Evolutionary conservation across 2,797 vertebrate species (phyloP), one percentile per base, ranked within the genome.

Genomic region (Pyrocephalus nanus): DNA sequence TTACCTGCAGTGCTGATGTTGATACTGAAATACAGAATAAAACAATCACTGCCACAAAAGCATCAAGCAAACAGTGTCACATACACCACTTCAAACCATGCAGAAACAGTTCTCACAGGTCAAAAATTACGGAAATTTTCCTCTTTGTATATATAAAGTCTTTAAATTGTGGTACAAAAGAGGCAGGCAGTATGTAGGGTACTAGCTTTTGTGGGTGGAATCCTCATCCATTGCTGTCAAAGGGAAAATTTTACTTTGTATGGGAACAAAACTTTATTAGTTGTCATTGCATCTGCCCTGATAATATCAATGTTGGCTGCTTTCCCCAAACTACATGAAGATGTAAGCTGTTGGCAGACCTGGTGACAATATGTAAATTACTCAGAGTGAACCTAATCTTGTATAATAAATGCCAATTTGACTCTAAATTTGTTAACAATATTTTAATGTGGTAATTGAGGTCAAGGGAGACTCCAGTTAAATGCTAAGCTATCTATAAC

Each of bases 381-480:
- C 93, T 96, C 91, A 66, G 91, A 96, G 88, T 86, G 94, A 95
- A 95, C 91, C 94, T 97, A 87, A 97, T 97, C 95, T 96, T 96
- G 77, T 96, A 66, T 95, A 96, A 98, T 97, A 97, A 97, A 96
- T 97, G 94, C 90, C 85, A 92, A 96, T 96, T 96, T 97, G 89
- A 96, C 93, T 98, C 90, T 96, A 97, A 97, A 97, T 97, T 97
- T 96, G 96, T 93, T 98, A 98, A 97, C 97, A 97, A 96, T 97
- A 97, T 97, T 98, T 98, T 98, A 98, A 97, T 97, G 96, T 30
- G 85, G 88, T 97, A 97, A 97, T 97, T 96, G 97, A 97, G 96
- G 96, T 97, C 97, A 97, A 85, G 79, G 80, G 97, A 96, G 96
- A 94, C 40, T 47, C 74, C 89, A 78, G 81, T 92, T 96, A 97